These are phyloP conservation scores for Phenganax marumi DNA, from an alignment of 92 coral and sea anemone genomes.

Conservation along the genomic window DNA sequence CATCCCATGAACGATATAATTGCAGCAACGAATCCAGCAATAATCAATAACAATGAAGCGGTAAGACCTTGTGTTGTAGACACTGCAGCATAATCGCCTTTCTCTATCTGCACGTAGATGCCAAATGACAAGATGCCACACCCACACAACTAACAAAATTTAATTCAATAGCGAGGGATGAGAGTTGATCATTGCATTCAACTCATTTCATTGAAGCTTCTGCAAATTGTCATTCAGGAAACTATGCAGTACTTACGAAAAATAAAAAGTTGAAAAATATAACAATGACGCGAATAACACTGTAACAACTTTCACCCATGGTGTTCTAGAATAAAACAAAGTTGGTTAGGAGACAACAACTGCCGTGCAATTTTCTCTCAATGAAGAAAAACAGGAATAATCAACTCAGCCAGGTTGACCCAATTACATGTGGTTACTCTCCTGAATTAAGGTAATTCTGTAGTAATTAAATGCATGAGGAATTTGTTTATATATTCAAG, in stretches of 20 bases:
- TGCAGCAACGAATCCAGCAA: constrained; percentile 37
- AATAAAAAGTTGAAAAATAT: constrained; percentile 39
- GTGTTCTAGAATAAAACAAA: background rate
- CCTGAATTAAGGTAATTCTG: too few species aligned
- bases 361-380: background rate
- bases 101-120: constrained; percentile 39
- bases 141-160: constrained; percentile 27
- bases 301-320: constrained; percentile 40
- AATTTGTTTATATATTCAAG: too few species aligned
- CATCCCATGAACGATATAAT: constrained; percentile 40
- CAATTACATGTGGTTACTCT: too few species aligned
- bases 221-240: too few species aligned
- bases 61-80: constrained; percentile 41
- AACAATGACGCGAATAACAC: constrained; percentile 21
- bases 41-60: constrained; percentile 33
- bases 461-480: too few species aligned
- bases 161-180: background rate
- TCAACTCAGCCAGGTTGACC: background rate
- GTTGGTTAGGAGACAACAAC: background rate
- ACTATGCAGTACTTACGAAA: constrained; percentile 19
- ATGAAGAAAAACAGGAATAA: background rate
- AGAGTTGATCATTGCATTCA: background rate
- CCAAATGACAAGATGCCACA: constrained; percentile 44
- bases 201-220: too few species aligned
- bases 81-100: constrained; percentile 46